Base-by-base conservation (phyloP, 1,140 invertebrate species). In the Macrostomum lignano region DNA sequence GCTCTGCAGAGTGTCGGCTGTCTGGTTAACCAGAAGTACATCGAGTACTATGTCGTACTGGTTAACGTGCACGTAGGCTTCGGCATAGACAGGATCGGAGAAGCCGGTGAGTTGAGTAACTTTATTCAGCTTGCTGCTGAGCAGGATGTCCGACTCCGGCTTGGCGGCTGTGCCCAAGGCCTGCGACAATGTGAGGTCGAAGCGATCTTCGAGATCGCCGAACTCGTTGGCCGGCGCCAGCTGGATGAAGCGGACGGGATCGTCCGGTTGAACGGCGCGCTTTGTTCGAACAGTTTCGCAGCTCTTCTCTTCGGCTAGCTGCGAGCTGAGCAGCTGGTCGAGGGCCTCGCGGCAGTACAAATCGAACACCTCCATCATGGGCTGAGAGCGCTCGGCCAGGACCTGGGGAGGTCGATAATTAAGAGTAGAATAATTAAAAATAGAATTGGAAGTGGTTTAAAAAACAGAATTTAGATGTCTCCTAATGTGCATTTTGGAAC, bases 61-160 rank as follows among this genome's bases (percentile, higher is more conserved):
- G 60, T 96, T 96, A 31, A 98, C 86, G 55, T 96, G 74, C 0
- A 98, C 86, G 49, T 96, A 84, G 14, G 88, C 86, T 61, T 98
- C 91, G 7, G 86, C 75, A 58, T 98, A 98, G 24, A 98, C 81
- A 0, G 91, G 86, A 63, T 98, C 91, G 1, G 81, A 91, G 58
- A 94, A 93, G 13, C 88, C 91, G n/a, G 88, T 93, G 38, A 98
- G 63, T 54, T 98, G 88, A n/a, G 79, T 86, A 14, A 93, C 81
- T 58, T 65, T 34, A 24, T 24, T 26, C 4, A 41, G 22, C 33
- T 41, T 41, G 4, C 10, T 31, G 13, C 17, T 30, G 9, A 10
- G 55, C n/a, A 63, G 46, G 46, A 73, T 53, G 40, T 62, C 62
- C 29, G 60, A 49, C 6, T 65, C 62, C 30, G 65, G 63, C 42